Evolutionary conservation across 2,888 invertebrate species (phyloP), one percentile per base, ranked within the genome.

Genomic region (Mechanitis messenoides): DNA sequence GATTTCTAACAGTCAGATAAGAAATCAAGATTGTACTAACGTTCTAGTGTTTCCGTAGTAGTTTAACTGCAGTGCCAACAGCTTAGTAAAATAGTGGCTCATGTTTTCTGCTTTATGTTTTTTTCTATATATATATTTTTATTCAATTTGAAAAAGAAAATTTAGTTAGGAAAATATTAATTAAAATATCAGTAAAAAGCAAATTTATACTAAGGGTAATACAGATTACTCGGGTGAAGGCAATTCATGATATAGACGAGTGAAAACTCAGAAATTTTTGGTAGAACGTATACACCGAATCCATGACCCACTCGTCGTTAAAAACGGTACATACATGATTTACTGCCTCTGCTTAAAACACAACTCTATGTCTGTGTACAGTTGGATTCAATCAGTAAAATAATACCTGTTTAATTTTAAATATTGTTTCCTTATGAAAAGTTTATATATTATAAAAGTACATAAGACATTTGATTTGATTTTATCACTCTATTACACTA

Each of bases 251-350:
- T 55, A 93, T 87, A 0, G 94, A 94, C 45, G 94, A 93, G 2
- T 94, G 93, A 1, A 92, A 92, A 69, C 93, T 92, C 33, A 94
- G 80, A 2, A 91, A 92, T 75, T 94, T 94, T 79, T 94, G 94
- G 0, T 92, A 89, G 1, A 93, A 93, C 1, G 92, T 84, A 79
- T 93, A 94, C 12, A 93, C 89, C 3, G 91, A 92, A 71, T 94
- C 94, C n/a, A 94, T 88, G 46, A 86, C 91, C 91, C 92, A 92
- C 53, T 86, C 84, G 74, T 94, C 87, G 92, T 92, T 61, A 88
- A 86, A 72, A 94, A 90, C 0, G 93, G 93, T 0, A 87, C 90
- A 92, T 35, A 93, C 76, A 0, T 93, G 92, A 2, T 94, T 94
- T 33, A 94, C 94, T 0, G 93, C 91, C 72, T 94, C 94, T 9